Conservation (phyloP, 2,888 invertebrate genomes). For the Galeopsomyia nigrocyanea region DNA sequence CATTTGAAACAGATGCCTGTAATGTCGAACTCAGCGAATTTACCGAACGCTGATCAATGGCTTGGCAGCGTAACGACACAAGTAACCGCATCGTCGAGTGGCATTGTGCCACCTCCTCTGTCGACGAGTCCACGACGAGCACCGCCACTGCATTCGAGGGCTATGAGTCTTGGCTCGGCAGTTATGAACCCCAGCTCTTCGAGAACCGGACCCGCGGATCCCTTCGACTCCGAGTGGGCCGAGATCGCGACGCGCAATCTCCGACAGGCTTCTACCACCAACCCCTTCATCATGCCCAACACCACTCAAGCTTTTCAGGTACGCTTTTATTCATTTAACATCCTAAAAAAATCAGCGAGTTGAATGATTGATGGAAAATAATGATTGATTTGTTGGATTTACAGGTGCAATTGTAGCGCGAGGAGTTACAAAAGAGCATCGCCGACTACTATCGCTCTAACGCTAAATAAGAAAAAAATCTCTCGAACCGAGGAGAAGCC, state of each 20-base stretch:
- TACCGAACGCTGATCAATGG: slow-evolving; percentile 89
- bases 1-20: slow-evolving; percentile 61
- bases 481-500: slow-evolving; percentile 18
- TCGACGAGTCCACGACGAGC: slow-evolving; percentile 69
- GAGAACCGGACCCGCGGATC: slow-evolving; percentile 63
- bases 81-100: slow-evolving; percentile 66
- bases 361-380: neutral
- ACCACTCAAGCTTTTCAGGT: slow-evolving; percentile 73
- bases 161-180: slow-evolving; percentile 72
- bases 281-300: slow-evolving; percentile 73
- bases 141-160: slow-evolving; percentile 71
- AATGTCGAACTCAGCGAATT: slow-evolving; percentile 66
- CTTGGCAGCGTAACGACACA: slow-evolving; percentile 80
- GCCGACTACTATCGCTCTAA: slow-evolving; percentile 62
- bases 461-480: slow-evolving; percentile 56
- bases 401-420: slow-evolving; percentile 74
- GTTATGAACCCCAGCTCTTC: slow-evolving; percentile 54
- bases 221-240: slow-evolving; percentile 90
- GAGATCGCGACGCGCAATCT: slow-evolving; percentile 73
- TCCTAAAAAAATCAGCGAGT: neutral
- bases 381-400: slow-evolving; percentile 56
- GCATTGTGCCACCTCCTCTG: slow-evolving; percentile 48
- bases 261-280: slow-evolving; percentile 71
- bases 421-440: slow-evolving; percentile 61
- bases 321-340: neutral